Base-by-base conservation (phyloP, 2,797 vertebrate genomes). In the Rhabdophis nuchalis region DNA sequence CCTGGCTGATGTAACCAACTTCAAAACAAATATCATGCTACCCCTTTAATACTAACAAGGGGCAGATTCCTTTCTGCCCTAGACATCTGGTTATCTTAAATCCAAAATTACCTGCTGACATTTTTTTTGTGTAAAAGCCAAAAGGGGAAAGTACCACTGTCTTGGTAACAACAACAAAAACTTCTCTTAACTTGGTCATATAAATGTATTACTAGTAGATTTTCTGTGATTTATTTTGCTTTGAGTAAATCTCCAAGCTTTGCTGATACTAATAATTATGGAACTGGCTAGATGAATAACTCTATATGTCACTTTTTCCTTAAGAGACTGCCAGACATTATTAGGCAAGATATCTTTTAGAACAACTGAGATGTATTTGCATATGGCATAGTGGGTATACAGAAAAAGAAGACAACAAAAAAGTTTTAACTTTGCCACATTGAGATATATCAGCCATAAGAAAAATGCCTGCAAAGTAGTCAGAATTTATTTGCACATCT, bases 181-280 rank as follows among this genome's bases (percentile, higher is more conserved):
- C n/a, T n/a, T 0, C 14, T 2, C 68, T 27, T 90, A 87, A 86
- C 60, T 53, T 4, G 18, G 1, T 32, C 20, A 72, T 36, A 27
- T 86, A 86, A 68, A 87, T 90, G n/a, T 46, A 11, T n/a, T 89
- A 64, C 11, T 61, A 77, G 13, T 85, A 46, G 52, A 36, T 72
- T 85, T 89, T 89, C 50, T 36, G 86, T 56, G 57, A 27, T 92
- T 72, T 89, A 64, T n/a, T 57, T 32, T 92, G 88, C 58, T 92
- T 90, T 90, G 60, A 87, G 61, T 50, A 91, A 56, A 41, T 89
- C 3, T 86, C 29, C 4, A 32, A 36, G 58, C 58, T 53, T 41
- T 56, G 41, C 77, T 54, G 86, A 53, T 10, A 50, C 27, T 61
- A 18, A 20, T 90, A 90, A 90, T 52, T 90, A 85, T 32, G 29